Evolutionary conservation across 2,113 vertebrate genomes (phyloP).

Genomic region (Cariama cristata): DNA sequence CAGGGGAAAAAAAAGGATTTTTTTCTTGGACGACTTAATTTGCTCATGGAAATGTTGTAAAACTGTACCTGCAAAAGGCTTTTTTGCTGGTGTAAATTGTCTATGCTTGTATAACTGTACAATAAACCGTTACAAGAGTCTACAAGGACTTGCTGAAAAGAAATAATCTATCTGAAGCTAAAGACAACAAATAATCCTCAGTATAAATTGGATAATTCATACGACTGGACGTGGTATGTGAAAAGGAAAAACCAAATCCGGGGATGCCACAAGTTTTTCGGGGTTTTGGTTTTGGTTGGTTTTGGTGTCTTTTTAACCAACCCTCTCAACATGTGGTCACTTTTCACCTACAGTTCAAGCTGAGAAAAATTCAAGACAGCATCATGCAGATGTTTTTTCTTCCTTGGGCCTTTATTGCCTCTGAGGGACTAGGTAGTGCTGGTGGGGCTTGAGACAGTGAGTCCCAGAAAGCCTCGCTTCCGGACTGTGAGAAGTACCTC

Average conservation of each 20-base stretch:
- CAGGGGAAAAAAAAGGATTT: fast-evolving
- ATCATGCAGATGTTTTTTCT: not conserved
- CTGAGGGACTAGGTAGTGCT: not conserved
- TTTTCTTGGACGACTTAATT: not conserved
- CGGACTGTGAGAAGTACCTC: not conserved
- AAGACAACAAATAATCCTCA: not conserved
- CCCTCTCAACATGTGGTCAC: fast-evolving
- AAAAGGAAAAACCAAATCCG: not conserved
- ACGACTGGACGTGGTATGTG: not conserved
- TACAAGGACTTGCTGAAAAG: not conserved
- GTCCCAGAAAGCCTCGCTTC: not conserved
- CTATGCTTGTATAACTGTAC: not conserved
- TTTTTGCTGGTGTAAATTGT: not conserved
- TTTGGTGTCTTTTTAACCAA: not conserved
- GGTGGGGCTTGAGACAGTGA: not conserved
- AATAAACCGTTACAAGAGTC: not conserved
- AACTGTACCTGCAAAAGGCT: not conserved
- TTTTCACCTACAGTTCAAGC: not conserved
- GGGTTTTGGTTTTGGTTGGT: not conserved
- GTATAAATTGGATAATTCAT: not conserved
- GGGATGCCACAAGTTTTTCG: not conserved
- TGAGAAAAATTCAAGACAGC: not conserved
- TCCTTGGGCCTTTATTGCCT: not conserved
- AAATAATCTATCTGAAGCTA: not conserved
- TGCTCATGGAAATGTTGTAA: not conserved